A percentile compares a stretch with the other conserved stretches of the same genome.
Evolutionary conservation across 2,113 vertebrate species (phyloP).

Genomic region (Xiphias gladius): DNA sequence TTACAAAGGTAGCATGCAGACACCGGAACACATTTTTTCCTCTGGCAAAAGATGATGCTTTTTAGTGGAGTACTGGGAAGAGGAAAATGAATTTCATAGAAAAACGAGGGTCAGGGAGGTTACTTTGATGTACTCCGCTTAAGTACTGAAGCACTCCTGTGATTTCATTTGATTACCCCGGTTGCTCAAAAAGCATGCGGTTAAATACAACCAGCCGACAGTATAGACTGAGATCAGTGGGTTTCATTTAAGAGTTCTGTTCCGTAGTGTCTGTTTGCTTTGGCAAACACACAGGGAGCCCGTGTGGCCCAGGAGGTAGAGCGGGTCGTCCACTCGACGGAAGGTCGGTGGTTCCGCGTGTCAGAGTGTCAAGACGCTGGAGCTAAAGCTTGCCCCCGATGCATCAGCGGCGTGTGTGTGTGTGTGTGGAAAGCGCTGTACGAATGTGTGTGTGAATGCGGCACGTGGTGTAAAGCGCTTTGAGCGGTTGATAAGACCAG

Average conservation of each 20-base stretch:
- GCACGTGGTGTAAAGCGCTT: too few species aligned
- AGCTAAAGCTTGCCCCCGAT: too few species aligned
- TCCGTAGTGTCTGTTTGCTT: neutral
- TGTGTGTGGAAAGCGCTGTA: too few species aligned
- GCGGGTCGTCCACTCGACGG: too few species aligned
- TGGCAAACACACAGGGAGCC: neutral
- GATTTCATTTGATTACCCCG: conserved; percentile 32
- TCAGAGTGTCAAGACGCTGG: too few species aligned
- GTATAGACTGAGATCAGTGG: neutral
- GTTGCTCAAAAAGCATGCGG: neutral
- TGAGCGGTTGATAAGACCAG: too few species aligned
- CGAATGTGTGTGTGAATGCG: too few species aligned
- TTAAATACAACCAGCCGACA: neutral
- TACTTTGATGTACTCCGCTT: conserved; percentile 27
- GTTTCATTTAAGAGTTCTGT: neutral
- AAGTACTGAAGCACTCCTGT: conserved; percentile 18
- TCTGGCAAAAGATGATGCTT: conserved; percentile 11
- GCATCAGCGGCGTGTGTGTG: too few species aligned
- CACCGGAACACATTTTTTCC: conserved; percentile 21
- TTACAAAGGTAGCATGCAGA: conserved; percentile 27
- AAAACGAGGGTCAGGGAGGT: conserved; percentile 21
- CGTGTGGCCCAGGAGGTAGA: too few species aligned
- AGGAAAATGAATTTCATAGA: conserved; percentile 51
- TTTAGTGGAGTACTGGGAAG: conserved; percentile 7
- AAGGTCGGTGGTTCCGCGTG: too few species aligned